Conservation (phyloP, 2,888 invertebrate species). For the Tachina fera region DNA sequence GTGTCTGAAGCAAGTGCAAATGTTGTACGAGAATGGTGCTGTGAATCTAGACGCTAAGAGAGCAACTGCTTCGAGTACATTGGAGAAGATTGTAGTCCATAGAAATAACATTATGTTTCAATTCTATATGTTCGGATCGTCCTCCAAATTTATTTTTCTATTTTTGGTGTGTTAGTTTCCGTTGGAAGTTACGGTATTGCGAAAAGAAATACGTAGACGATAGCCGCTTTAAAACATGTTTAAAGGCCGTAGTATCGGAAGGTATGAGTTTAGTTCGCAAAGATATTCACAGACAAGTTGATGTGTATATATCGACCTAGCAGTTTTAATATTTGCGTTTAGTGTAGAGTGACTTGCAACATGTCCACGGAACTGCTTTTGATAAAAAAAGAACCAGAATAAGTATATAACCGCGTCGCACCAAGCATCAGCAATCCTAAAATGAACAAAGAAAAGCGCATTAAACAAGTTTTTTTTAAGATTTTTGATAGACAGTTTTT, state of each 20-base stretch:
- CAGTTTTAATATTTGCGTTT: not conserved
- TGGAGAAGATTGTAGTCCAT: not conserved
- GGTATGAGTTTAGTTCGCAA: not conserved
- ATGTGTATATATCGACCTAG: not conserved
- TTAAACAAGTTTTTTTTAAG: not conserved
- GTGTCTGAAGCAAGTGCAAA: not conserved
- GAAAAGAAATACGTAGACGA: not conserved
- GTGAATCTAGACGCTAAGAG: not conserved
- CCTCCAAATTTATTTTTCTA: not conserved
- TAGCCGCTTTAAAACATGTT: not conserved
- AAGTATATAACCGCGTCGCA: not conserved
- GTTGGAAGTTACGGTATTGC: not conserved
- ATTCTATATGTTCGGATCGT: not conserved
- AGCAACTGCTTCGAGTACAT: not conserved
- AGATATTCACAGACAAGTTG: not conserved
- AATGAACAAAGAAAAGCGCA: not conserved
- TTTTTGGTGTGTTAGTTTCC: not conserved
- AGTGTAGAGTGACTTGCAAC: not conserved
- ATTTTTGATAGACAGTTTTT: too few species aligned
- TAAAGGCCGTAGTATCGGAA: constrained; percentile 1
- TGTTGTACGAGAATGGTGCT: not conserved
- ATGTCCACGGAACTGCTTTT: not conserved
- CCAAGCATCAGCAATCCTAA: not conserved
- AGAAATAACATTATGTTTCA: not conserved
- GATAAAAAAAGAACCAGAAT: not conserved